A percentile compares a stretch with the other conserved stretches of the same genome.
These are phyloP conservation scores for Salmo trutta DNA, from an alignment of 2,797 vertebrate species.

Conservation along the genomic window DNA sequence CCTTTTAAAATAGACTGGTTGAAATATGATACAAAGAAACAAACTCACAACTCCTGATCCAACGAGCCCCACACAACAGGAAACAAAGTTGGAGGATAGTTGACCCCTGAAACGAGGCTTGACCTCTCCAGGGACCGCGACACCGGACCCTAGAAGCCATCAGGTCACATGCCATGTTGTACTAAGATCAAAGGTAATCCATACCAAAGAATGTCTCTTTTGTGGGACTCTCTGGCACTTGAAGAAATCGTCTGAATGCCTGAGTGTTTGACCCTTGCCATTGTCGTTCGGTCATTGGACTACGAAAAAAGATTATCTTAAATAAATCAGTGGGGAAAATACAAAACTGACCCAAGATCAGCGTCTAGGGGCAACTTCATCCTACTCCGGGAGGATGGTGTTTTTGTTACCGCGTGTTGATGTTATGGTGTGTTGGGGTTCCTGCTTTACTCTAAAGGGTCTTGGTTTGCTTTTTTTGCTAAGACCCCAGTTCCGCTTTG, in stretches of 20 bases:
- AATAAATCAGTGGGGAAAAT: not conserved
- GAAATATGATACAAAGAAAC: not conserved
- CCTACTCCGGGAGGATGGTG: not conserved
- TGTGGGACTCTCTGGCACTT: not conserved
- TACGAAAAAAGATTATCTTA: no score
- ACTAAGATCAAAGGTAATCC: not conserved
- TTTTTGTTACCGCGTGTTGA: constrained; percentile 13
- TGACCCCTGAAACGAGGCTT: not conserved
- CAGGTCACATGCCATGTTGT: constrained; percentile 7
- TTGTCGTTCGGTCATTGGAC: not conserved
- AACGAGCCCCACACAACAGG: not conserved
- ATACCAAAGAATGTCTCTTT: not conserved
- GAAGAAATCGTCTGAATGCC: no score
- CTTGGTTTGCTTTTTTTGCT: constrained; percentile 40
- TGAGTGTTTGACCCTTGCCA: not conserved
- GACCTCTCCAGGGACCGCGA: constrained; percentile 1
- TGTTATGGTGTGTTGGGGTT: constrained; percentile 8
- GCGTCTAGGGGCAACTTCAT: not conserved
- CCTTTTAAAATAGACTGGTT: not conserved
- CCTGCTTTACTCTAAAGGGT: constrained; percentile 6
- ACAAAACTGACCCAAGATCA: not conserved
- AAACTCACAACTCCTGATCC: not conserved
- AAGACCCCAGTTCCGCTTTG: constrained; percentile 20
- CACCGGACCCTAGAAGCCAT: constrained; percentile 21
- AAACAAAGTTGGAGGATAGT: not conserved